A percentile compares a stretch with the other conserved stretches of the same genome.
Evolutionary conservation across 2,888 invertebrate genomes (phyloP).

Genomic region (Halocaridina rubra): DNA sequence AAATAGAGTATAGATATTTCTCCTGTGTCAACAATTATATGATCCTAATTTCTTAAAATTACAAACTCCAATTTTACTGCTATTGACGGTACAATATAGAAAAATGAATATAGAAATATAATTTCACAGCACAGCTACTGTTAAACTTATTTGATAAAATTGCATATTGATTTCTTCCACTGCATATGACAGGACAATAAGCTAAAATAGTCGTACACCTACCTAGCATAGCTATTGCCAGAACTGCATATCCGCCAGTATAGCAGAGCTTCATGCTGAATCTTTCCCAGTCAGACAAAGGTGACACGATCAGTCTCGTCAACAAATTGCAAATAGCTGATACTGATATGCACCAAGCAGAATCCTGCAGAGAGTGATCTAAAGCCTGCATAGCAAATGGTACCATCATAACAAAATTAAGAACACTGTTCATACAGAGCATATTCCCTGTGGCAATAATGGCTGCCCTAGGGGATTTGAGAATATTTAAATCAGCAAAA

Average conservation of each 20-base stretch:
- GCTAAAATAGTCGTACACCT: too few species aligned
- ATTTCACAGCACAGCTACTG: too few species aligned
- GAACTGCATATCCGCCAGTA: slow-evolving; percentile 20
- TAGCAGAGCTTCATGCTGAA: slow-evolving; percentile 44
- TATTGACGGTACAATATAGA: too few species aligned
- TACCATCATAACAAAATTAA: slow-evolving; percentile 77
- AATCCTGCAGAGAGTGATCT: slow-evolving; percentile 33
- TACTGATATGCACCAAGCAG: slow-evolving; percentile 45
- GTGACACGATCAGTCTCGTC: slow-evolving; percentile 23
- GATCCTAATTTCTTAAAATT: too few species aligned
- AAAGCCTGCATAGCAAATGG: slow-evolving; percentile 65
- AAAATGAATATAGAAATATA: too few species aligned
- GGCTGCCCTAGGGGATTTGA: slow-evolving; percentile 75
- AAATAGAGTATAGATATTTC: too few species aligned
- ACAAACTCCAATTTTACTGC: too few species aligned
- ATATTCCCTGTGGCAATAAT: slow-evolving; percentile 80
- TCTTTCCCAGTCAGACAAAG: slow-evolving; percentile 37
- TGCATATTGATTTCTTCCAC: too few species aligned
- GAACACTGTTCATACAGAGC: slow-evolving; percentile 77
- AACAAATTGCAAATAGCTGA: slow-evolving; percentile 28
- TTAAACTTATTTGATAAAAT: too few species aligned
- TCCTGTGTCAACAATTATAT: too few species aligned
- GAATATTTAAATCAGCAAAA: slow-evolving; percentile 72
- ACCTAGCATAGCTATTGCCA: neutral
- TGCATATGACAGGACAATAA: too few species aligned